Base-by-base conservation (phyloP, 2,888 invertebrate genomes). In the Bombyx huttoni region DNA sequence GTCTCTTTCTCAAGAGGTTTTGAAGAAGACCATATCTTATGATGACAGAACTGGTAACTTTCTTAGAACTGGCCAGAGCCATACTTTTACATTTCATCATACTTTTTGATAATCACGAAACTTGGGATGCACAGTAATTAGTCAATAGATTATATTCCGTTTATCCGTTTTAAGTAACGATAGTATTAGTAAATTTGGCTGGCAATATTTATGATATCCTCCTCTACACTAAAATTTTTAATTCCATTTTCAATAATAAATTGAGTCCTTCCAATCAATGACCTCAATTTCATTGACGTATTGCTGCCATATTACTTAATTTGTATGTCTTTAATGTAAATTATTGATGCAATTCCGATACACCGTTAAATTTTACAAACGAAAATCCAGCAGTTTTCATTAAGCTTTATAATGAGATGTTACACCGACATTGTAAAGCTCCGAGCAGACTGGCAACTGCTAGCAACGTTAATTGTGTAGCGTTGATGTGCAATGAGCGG, bases 21-120 rank as follows among this genome's bases (percentile, higher is more conserved):
- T 65, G 74, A 78, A 86, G 85, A 83, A 86, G 84, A 79, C 84
- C 84, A 83, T 86, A 78, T 74, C 75, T 68, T 81, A 78, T 71
- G 70, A 81, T 77, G 81, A 61, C 66, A 67, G 63, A 73, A 68
- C 59, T 66, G 75, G 78, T 70, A 72, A 81, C 79, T 85, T 85
- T 83, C 81, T 85, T 85, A 83, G 77, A 73, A 69, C 61, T 59
- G 64, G 74, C 73, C 75, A 72, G 70, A 73, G 68, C 67, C 57
- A 24, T 24, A 24, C 5, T 24, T 24, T 24, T 2, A 0, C 24
- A 24, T 24, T 3, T 5, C 24, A 1, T 24, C n/a, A n/a, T n/a
- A n/a, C n/a, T n/a, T 24, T 24, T 24, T 24, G 24, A 24, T 24
- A 24, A 24, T 24, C 24, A 24, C 24, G 5, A 24, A 24, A 24